phyloP scores from a whole-genome alignment of 2,888 invertebrate genomes.

The Agonopterix subpropinquella region DNA sequence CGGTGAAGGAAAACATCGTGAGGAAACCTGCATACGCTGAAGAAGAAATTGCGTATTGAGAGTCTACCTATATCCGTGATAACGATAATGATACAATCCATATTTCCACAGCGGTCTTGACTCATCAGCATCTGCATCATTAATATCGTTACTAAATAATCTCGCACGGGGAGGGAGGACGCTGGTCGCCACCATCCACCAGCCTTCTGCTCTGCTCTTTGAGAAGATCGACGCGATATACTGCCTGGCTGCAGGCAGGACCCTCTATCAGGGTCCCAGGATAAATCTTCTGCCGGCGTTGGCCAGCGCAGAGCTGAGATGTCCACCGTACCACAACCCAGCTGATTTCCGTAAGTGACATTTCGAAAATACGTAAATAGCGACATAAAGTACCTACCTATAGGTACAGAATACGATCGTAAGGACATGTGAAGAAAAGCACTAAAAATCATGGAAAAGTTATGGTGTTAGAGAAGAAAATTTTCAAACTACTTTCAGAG shows the following conservation, averaged over 20 bases:
- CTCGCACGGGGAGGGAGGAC: slow-evolving; percentile 91
- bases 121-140: slow-evolving; percentile 90
- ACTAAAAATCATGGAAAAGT: too few relatives aligned
- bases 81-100: not conserved
- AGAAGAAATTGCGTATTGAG: too few relatives aligned
- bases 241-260: slow-evolving; percentile 87
- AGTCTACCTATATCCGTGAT: too few relatives aligned
- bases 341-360: slow-evolving; percentile 91
- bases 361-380: too few relatives aligned
- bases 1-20: too few relatives aligned
- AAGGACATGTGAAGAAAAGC: too few relatives aligned
- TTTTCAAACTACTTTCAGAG: too few relatives aligned
- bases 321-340: slow-evolving; percentile 96
- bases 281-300: slow-evolving; percentile 86
- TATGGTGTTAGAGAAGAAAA: too few relatives aligned
- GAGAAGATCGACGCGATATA: slow-evolving; percentile 95
- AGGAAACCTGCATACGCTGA: too few relatives aligned
- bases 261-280: slow-evolving; percentile 89
- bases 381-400: too few relatives aligned
- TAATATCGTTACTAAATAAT: slow-evolving; percentile 85
- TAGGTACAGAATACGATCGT: too few relatives aligned
- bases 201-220: slow-evolving; percentile 93
- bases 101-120: slow-evolving; percentile 84
- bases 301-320: slow-evolving; percentile 82
- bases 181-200: slow-evolving; percentile 94